Evolutionary conservation across 2,797 vertebrate species (phyloP), one percentile per base, ranked within the genome.

Genomic region (Octomys mimax): DNA sequence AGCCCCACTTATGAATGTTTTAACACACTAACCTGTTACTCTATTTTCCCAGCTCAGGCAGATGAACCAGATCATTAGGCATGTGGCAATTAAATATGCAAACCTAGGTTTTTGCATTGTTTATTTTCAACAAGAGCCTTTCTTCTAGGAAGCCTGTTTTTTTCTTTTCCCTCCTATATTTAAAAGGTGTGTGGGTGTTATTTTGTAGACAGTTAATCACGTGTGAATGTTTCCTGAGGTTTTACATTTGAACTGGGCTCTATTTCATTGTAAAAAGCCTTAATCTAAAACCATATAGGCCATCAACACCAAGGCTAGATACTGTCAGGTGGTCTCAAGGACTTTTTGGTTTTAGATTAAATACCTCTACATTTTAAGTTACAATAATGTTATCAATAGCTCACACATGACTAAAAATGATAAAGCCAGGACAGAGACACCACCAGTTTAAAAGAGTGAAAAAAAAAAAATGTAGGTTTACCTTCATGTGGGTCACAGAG

Each of bases 161-260:
- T 12, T 54, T 54, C 16, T 19, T 54, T 68, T 89, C 6, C 1
- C 5, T 8, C 31, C 39, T 54, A 36, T 52, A 73, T 92, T 84
- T 89, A 70, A 83, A 79, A 92, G 61, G 10, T 68, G 10, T 79
- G 64, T 91, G n/a, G n/a, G 22, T 96, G 73, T 89, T 75, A 92
- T 96, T 95, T 94, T 95, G 21, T 57, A 95, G n/a, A 52, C 89
- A 77, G 28, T 91, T 91, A 92, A 94, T 94, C 83, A 91, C 26
- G 94, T 64, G 54, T 31, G 75, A 92, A 88, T 94, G 31, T 86
- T 90, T 86, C 39, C 77, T 39, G 5, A 28, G 11, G 3, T 94
- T 87, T 90, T 21, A 77, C 31, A 81, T 78, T 28, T 85, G 70
- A 36, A 79, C 13, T 19, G 36, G 31, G 18, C 33, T 92, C 16